These are phyloP conservation scores for Mimachlamys varia DNA, from an alignment of 2,888 invertebrate genomes.

Conservation along the genomic window DNA sequence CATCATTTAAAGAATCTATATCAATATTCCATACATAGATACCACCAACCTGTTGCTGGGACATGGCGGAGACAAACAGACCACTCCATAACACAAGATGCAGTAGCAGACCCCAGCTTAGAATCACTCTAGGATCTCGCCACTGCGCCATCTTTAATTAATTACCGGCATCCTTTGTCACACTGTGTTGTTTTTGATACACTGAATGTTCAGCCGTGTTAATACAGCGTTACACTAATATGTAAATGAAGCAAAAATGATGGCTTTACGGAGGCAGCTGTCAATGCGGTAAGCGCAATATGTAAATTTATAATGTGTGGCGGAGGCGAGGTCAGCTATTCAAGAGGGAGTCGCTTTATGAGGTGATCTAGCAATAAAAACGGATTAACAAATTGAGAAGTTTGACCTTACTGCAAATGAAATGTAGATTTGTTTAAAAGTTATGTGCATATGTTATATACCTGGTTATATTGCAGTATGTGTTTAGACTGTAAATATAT, in stretches of 20 bases:
- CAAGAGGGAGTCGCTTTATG: not conserved
- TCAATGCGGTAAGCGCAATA: conserved; percentile 5
- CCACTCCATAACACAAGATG: not conserved
- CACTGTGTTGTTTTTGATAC: conserved; percentile 9
- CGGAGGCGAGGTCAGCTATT: not conserved
- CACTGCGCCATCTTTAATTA: conserved; percentile 29
- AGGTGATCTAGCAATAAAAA: not conserved
- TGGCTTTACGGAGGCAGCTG: conserved; percentile 7
- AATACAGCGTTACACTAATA: not conserved
- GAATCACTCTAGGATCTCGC: not conserved
- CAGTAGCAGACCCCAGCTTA: not conserved
- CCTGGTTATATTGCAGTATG: not conserved
- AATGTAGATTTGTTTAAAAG: conserved; percentile 2
- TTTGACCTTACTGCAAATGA: conserved; percentile 15
- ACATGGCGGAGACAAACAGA: not conserved
- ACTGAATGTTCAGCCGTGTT: not conserved
- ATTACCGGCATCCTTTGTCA: conserved; percentile 20
- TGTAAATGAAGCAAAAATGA: not conserved
- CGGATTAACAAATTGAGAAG: not conserved
- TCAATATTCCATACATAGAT: not conserved
- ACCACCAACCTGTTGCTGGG: not conserved
- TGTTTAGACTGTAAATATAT: not conserved
- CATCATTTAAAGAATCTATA: not conserved
- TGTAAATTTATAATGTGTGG: not conserved
- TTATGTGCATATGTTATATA: not conserved